Base-by-base conservation (phyloP, 2,797 vertebrate species). In the Phyllotis vaccarum region DNA sequence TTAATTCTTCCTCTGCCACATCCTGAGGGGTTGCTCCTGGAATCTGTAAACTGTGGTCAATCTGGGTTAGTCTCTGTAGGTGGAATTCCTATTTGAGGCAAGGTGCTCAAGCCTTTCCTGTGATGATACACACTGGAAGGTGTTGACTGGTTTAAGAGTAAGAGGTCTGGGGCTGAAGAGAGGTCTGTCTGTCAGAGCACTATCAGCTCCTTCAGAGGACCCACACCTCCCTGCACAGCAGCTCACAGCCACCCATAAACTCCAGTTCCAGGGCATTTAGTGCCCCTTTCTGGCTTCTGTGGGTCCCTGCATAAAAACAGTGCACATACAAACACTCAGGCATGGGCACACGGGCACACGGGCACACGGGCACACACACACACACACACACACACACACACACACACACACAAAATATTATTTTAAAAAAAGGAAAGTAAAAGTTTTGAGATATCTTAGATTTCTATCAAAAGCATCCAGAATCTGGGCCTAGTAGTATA, bases 371-470 rank as follows among this genome's bases (percentile, higher is more conserved):
- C n/a, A 5, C 54, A 58, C 17, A n/a, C 8, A 60, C n/a, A 40
- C 16, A 37, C 12, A 14, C 7, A 60, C n/a, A 60, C n/a, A 5
- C 54, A 58, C 17, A n/a, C 12, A 40, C 22, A 80, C 1, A 2
- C 22, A 58, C 22, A 16, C 14, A 81, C 24, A 3, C 54, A 40
- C 24, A 80, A 58, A 37, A 56, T 58, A 80, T 54, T n/a, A n/a
- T 76, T 52, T 8, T 14, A 16, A 49, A 76, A 49, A 78, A 16
- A 79, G 31, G 64, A 21, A 86, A 52, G 49, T 64, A 91, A 87
- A 87, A 21, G 37, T 79, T 79, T 60, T 93, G 46, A 93, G 82
- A 78, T 3, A 80, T 85, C 40, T 37, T 49, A 76, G 89, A 91
- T 40, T 82, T 60, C 58, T 19, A 56, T 82, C 22, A 74, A 5